Conservation (phyloP, 2,888 invertebrate species). For the Dendrolimus houi region DNA sequence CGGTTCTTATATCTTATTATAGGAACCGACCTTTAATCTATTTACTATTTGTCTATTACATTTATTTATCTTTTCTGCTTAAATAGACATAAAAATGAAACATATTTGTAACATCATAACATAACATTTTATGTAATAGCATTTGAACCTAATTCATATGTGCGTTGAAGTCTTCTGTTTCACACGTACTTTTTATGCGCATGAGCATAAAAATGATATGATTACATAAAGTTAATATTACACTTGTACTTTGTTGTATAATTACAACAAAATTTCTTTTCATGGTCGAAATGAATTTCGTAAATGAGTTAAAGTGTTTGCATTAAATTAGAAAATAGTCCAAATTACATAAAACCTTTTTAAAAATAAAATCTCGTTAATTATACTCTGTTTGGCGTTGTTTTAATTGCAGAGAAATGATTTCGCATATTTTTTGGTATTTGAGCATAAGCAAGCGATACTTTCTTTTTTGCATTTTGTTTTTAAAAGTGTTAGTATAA, state of each 20-base stretch:
- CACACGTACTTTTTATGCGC: background rate
- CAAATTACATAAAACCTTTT: background rate
- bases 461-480: conserved; percentile 3
- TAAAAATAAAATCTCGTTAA: background rate
- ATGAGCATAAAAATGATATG: background rate
- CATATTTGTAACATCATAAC: too few species aligned
- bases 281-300: background rate
- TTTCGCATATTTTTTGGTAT: background rate
- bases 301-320: background rate
- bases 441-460: background rate
- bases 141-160: background rate
- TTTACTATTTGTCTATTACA: too few species aligned
- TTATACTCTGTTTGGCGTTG: background rate
- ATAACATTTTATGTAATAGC: background rate
- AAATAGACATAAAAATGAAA: background rate
- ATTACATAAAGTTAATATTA: background rate
- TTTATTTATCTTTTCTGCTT: too few species aligned
- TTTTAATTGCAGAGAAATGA: background rate
- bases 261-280: background rate
- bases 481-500: conserved; percentile 15
- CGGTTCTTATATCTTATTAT: too few species aligned
- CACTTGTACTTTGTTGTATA: background rate
- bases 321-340: background rate
- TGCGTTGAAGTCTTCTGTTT: background rate
- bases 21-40: too few species aligned